phyloP scores from a whole-genome alignment of 2,797 vertebrate genomes.

The Heliangelus exortis region DNA sequence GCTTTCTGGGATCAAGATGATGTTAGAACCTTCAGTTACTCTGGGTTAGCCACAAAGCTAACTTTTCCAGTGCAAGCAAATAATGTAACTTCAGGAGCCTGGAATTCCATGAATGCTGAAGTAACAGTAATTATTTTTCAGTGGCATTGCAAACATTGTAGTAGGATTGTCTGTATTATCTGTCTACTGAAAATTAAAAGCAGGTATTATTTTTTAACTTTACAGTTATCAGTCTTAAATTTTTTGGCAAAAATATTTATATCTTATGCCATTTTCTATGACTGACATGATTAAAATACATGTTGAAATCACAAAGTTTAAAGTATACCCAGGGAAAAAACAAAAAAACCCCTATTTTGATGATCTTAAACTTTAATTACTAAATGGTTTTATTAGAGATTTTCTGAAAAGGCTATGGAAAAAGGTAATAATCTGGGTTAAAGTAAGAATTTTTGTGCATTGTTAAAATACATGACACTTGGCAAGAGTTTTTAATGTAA shows the following conservation, averaged over 20 bases:
- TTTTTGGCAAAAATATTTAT: not conserved
- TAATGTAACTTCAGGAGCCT: not conserved
- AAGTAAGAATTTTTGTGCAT: not conserved
- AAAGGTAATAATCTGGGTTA: not conserved
- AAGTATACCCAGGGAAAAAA: not conserved
- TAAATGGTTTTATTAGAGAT: not conserved
- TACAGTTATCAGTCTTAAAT: accelerated
- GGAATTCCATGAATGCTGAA: not conserved
- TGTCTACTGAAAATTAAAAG: not conserved
- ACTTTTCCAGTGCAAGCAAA: not conserved
- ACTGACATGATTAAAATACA: not conserved
- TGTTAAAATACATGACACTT: not conserved
- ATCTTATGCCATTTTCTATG: not conserved
- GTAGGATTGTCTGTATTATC: not conserved
- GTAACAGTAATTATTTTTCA: not conserved
- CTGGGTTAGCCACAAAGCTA: not conserved
- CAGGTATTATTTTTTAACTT: not conserved
- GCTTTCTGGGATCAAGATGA: not conserved
- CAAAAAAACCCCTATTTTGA: not conserved
- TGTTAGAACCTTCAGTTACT: not conserved
- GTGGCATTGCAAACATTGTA: not conserved
- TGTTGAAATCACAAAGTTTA: not conserved
- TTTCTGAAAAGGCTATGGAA: not conserved
- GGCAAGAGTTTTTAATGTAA: not conserved
- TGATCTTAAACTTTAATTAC: not conserved